These are phyloP conservation scores for Epizoanthus stellaris DNA, from an alignment of 92 coral and sea anemone genomes.

Conservation along the genomic window DNA sequence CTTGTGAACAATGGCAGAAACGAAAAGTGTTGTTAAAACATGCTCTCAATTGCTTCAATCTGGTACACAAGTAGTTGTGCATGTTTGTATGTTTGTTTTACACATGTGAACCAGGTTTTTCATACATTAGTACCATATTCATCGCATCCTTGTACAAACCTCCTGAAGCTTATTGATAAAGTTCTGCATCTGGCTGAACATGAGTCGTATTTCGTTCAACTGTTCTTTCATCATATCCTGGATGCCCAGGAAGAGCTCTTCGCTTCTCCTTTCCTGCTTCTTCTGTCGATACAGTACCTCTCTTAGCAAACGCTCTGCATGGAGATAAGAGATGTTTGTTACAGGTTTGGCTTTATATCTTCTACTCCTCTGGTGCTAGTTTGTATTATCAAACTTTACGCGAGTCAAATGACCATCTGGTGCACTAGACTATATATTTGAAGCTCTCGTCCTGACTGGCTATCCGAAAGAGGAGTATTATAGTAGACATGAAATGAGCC, in stretches of 20 bases:
- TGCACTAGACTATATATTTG: too few relatives aligned
- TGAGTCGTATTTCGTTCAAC: neutral
- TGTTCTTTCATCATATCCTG: neutral
- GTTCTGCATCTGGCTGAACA: slow-evolving; percentile 17
- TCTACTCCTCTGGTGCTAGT: neutral
- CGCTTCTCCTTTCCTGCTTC: slow-evolving; percentile 18
- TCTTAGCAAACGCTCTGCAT: slow-evolving; percentile 9
- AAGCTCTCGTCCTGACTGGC: too few relatives aligned
- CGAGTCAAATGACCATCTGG: too few relatives aligned
- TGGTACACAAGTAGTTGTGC: neutral
- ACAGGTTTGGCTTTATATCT: neutral
- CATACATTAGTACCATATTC: too few relatives aligned
- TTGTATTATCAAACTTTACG: too few relatives aligned
- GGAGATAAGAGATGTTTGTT: neutral
- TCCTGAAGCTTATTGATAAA: slow-evolving; percentile 10
- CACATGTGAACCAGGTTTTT: neutral
- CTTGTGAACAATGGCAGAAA: too few relatives aligned
- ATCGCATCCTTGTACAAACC: slow-evolving; percentile 8
- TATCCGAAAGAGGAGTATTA: too few relatives aligned
- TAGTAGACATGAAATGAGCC: too few relatives aligned
- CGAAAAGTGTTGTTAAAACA: too few relatives aligned
- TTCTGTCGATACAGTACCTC: slow-evolving; percentile 23
- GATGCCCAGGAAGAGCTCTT: neutral
- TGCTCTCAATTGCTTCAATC: neutral
- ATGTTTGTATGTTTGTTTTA: neutral